A percentile compares a stretch with the other conserved stretches of the same genome.
These are phyloP conservation scores for Drosophila sucinea DNA, from an alignment of 1,140 invertebrate genomes.

Conservation along the genomic window DNA sequence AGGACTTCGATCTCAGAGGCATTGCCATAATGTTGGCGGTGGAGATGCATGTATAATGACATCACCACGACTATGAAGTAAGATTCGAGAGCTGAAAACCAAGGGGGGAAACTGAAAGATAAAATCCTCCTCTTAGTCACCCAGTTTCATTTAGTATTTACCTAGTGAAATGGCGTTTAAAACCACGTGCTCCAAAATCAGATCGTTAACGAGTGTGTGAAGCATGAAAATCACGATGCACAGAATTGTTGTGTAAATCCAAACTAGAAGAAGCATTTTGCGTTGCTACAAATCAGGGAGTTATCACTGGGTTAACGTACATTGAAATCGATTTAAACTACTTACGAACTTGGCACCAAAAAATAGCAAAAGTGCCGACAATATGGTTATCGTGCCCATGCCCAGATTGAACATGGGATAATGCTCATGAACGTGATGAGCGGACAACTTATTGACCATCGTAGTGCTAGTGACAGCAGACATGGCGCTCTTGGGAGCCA, in stretches of 20 bases:
- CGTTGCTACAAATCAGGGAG: slow-evolving; percentile 15
- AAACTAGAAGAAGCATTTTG: slow-evolving; percentile 38
- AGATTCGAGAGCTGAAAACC: slow-evolving; percentile 36
- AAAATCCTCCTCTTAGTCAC: no score
- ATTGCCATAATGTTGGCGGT: background rate
- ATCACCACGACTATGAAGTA: slow-evolving; percentile 47
- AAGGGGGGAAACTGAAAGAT: background rate
- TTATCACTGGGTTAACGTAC: background rate
- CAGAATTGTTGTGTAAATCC: slow-evolving; percentile 23
- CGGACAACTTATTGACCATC: background rate
- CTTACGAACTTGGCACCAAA: slow-evolving; percentile 41
- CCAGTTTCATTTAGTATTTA: background rate
- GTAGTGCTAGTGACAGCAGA: background rate
- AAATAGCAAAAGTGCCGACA: slow-evolving; percentile 25
- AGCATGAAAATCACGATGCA: background rate
- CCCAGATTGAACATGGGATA: background rate
- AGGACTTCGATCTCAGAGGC: slow-evolving; percentile 48
- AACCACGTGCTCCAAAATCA: background rate
- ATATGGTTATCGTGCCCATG: slow-evolving; percentile 9
- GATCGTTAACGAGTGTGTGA: slow-evolving; percentile 1
- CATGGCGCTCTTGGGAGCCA: background rate
- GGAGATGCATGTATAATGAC: slow-evolving; percentile 42
- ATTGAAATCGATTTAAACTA: background rate
- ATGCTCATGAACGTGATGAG: background rate
- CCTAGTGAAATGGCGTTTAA: slow-evolving; percentile 9